Conservation (phyloP, 2,888 invertebrate species). For the Eilema sororculum region DNA sequence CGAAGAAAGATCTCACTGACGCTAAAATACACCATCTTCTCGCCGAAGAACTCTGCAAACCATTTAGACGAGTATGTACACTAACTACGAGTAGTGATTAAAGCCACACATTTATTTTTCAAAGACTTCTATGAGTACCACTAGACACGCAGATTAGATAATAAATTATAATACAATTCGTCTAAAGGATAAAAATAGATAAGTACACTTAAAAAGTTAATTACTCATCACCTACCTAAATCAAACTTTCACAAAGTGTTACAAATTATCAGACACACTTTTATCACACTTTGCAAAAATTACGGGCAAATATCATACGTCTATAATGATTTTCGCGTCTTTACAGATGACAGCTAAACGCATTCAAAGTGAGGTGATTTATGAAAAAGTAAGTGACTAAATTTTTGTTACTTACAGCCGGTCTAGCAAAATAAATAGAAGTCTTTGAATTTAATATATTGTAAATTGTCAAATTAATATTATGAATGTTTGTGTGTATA, state of each 20-base stretch:
- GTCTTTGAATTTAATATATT: neutral
- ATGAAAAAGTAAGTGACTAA: neutral
- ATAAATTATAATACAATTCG: neutral
- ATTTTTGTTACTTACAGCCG: neutral
- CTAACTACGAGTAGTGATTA: neutral
- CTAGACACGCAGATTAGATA: neutral
- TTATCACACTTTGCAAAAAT: neutral
- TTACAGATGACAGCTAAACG: neutral
- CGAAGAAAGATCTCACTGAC: slow-evolving; percentile 96
- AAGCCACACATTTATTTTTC: neutral
- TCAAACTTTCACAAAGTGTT: neutral
- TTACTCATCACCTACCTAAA: neutral
- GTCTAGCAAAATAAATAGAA: neutral
- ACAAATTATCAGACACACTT: neutral
- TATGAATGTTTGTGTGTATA: neutral
- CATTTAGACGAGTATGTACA: slow-evolving; percentile 92
- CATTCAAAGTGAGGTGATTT: neutral
- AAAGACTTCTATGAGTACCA: neutral
- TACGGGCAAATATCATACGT: neutral
- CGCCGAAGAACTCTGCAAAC: slow-evolving; percentile 95
- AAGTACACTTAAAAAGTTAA: neutral
- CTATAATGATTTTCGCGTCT: neutral
- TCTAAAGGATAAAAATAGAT: neutral
- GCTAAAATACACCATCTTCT: slow-evolving; percentile 97
- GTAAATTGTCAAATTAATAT: too few species aligned